Evolutionary conservation across 1,140 invertebrate species (phyloP), one percentile per base, ranked within the genome.

Genomic region (Lasioglossum albipes): DNA sequence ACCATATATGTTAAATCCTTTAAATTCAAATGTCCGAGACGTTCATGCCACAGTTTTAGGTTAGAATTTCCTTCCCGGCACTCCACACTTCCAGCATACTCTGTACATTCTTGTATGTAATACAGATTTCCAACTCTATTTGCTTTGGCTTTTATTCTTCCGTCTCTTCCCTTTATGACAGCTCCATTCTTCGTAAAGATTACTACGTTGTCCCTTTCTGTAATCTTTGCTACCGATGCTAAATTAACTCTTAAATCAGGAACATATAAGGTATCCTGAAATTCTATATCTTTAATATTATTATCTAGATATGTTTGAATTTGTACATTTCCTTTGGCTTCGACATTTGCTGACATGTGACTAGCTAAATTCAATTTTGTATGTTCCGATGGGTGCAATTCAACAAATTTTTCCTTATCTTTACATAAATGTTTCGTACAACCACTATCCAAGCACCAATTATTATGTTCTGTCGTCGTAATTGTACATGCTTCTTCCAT

Each of bases 201-300:
- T 13, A 78, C 27, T 0, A 5, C 7, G 22, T 79, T 27, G 6
- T 54, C 65, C 18, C n/a, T 72, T 13, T 74, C 54, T 0, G 31
- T 22, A 16, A 80, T 80, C 3, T 52, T 68, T 1, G 41, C 36
- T 1, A 74, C 65, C 0, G 71, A 80, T 3, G 49, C 0, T 10
- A 80, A 27, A 18, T 80, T 84, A 0, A 22, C 31, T 13, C 61
- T 72, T 6, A 82, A 12, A 2, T 79, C 75, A 20, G 75, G 42
- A 12, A 82, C 83, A 41, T 79, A 61, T 2, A 82, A 10, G 0
- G 68, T 3, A n/a, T 71, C 22, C 1, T 64, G 12, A 42, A 89
- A 71, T n/a, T 54, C 31, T 18, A 71, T 22, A 41, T 36, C 27
- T 59, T 71, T 71, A 41, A 57, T 59, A 31, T 54, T 36, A n/a